Evolutionary conservation across 2,888 invertebrate genomes (phyloP).

Genomic region (Sussaba pulchella): DNA sequence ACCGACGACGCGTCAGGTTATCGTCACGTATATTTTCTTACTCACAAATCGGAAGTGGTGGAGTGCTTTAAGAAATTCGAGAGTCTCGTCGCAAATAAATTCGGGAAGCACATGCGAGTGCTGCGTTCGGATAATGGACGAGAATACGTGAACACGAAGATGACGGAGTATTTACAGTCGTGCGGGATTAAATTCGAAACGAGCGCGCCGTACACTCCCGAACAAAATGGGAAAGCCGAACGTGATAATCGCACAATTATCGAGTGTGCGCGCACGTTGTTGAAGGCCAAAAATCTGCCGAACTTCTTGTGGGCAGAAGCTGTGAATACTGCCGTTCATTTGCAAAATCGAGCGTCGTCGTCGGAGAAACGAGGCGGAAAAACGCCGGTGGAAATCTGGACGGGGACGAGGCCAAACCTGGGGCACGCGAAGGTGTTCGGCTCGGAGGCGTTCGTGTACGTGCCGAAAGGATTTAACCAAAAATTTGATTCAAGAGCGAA

Average conservation of each 20-base stretch:
- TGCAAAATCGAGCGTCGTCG: conserved; percentile 16
- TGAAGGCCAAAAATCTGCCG: conserved; percentile 28
- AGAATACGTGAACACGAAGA: no score
- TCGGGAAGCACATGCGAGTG: no score
- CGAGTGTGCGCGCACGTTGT: conserved; percentile 58
- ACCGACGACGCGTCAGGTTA: neutral
- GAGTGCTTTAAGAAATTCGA: neutral
- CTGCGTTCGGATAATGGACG: no score
- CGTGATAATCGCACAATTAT: conserved; percentile 62
- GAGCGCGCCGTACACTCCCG: conserved; percentile 34
- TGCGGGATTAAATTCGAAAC: conserved; percentile 14
- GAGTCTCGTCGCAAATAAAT: no score
- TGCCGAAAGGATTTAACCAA: conserved; percentile 55
- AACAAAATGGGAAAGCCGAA: conserved; percentile 62
- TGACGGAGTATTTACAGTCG: no score
- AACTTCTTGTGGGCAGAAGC: conserved; percentile 24
- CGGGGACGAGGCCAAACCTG: conserved; percentile 19
- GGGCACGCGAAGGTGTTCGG: conserved; percentile 28
- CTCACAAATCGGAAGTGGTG: neutral
- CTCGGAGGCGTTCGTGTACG: conserved; percentile 44
- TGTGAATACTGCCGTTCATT: conserved; percentile 10
- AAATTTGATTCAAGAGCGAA: conserved; percentile 50
- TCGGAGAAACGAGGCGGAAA: conserved; percentile 26
- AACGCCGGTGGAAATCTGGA: conserved; percentile 23
- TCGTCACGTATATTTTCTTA: neutral